Evolutionary conservation across 2,113 vertebrate genomes (phyloP).

Genomic region (Gracilinanus agilis): DNA sequence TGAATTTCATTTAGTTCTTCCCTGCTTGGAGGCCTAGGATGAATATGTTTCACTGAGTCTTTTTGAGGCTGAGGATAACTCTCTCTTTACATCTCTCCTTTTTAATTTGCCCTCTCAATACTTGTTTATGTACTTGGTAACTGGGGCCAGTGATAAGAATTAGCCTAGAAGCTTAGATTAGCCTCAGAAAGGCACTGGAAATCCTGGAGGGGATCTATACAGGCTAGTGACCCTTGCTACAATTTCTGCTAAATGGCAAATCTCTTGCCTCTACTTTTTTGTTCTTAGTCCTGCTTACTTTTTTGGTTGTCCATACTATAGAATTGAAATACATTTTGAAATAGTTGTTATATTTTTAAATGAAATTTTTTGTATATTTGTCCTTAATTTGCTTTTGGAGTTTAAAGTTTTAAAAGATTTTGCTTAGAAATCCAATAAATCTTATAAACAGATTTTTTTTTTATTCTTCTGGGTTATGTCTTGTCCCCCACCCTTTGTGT

Average conservation of each 20-base stretch:
- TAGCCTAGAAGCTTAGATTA: background rate
- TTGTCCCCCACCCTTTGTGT: background rate
- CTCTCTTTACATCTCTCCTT: background rate
- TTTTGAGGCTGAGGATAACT: too few species aligned
- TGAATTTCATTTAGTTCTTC: background rate
- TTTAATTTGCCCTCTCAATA: background rate
- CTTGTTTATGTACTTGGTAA: background rate
- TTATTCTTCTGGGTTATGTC: background rate
- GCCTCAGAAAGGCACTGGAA: background rate
- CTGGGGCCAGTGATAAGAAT: background rate
- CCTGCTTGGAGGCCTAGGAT: background rate
- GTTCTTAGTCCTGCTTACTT: conserved; percentile 35
- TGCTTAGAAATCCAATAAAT: background rate
- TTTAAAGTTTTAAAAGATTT: background rate
- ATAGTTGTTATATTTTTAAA: conserved; percentile 24
- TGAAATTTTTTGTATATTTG: conserved; percentile 16
- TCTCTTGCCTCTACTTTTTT: conserved; percentile 39
- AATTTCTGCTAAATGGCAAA: background rate
- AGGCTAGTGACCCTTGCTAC: background rate
- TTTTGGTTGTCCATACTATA: conserved; percentile 33
- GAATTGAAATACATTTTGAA: conserved; percentile 49
- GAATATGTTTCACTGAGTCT: too few species aligned
- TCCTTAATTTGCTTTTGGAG: background rate
- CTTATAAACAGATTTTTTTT: background rate
- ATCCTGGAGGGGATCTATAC: background rate